These are phyloP conservation scores for Meloe dianella DNA, from an alignment of 2,888 invertebrate genomes.

Conservation along the genomic window DNA sequence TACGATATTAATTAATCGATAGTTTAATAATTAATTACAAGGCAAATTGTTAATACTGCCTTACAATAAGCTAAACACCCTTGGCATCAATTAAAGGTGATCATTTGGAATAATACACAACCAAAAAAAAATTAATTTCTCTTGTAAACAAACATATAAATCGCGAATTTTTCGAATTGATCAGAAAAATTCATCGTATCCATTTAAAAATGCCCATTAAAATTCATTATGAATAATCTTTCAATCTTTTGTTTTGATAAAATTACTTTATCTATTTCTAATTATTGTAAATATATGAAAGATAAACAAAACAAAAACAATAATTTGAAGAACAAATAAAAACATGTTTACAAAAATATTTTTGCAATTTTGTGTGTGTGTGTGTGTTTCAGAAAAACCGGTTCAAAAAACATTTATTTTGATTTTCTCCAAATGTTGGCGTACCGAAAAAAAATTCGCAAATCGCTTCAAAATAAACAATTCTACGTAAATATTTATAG, in stretches of 20 bases:
- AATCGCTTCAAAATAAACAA: neutral
- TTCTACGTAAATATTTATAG: constrained; percentile 10
- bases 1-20: neutral
- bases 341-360: constrained; percentile 6
- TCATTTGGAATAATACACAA: no score
- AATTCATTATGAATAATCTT: neutral
- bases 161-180: no score
- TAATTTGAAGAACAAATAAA: neutral
- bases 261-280: neutral
- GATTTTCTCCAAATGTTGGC: no score
- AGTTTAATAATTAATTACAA: neutral
- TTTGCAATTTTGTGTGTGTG: neutral
- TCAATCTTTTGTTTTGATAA: neutral
- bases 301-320: neutral
- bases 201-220: no score
- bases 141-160: neutral
- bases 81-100: neutral
- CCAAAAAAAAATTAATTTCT: no score
- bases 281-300: neutral
- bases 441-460: no score
- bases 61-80: neutral
- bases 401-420: neutral
- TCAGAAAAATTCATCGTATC: no score
- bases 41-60: neutral
- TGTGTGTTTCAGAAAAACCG: neutral